Evolutionary conservation across 1,140 invertebrate genomes (phyloP).

Genomic region (Chymomyza costata): DNA sequence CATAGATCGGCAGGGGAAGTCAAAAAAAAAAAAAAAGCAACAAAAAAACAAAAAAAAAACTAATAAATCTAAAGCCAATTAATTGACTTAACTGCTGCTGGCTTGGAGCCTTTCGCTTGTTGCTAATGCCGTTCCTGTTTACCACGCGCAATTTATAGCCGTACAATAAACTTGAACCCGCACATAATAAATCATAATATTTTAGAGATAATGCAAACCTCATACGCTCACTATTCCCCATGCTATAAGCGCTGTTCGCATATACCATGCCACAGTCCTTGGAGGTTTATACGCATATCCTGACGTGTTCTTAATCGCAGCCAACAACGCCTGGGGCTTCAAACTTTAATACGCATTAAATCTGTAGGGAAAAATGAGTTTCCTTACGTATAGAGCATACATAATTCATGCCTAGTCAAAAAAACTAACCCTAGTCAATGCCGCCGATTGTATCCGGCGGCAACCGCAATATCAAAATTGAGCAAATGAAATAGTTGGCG

Average conservation of each 20-base stretch:
- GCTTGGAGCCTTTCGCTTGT: constrained; percentile 14
- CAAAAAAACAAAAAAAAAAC: constrained; percentile 37
- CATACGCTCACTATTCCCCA: constrained; percentile 25
- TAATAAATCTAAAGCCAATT: constrained; percentile 69
- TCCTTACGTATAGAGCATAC: background rate
- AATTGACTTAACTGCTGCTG: constrained; percentile 68
- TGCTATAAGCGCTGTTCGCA: constrained; percentile 4
- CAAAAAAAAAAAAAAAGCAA: no score
- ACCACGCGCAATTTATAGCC: constrained; percentile 60
- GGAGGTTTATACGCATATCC: constrained; percentile 16
- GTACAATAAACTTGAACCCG: constrained; percentile 61
- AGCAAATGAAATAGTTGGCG: no score
- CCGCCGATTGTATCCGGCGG: constrained; percentile 14
- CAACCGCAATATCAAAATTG: constrained; percentile 20
- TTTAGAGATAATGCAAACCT: constrained; percentile 65
- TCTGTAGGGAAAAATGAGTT: constrained; percentile 28
- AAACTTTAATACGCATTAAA: constrained; percentile 55
- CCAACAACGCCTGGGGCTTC: constrained; percentile 23
- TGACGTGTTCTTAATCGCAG: constrained; percentile 6
- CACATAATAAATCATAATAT: constrained; percentile 70
- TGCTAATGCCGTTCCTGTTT: no score
- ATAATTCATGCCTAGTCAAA: constrained; percentile 50
- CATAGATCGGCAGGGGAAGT: no score
- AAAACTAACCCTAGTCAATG: constrained; percentile 9
- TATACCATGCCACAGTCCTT: constrained; percentile 11